Conservation (phyloP, 2,113 vertebrate species). For the Amia ocellicauda region DNA sequence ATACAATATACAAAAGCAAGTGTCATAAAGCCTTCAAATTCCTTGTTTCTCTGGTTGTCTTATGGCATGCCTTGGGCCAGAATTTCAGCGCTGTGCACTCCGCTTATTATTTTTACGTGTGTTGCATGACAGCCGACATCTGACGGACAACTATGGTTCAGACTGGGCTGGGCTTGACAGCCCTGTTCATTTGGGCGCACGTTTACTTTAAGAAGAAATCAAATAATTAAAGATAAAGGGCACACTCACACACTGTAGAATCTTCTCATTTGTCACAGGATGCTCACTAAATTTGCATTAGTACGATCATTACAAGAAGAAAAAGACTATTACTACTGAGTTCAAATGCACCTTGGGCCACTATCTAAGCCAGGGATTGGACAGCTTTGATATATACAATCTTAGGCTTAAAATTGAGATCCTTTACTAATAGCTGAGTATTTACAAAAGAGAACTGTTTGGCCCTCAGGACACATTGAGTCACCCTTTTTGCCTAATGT, state of each 20-base stretch:
- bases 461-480: slow-evolving; percentile 28
- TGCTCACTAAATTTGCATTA: not conserved
- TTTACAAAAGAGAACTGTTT: slow-evolving; percentile 15
- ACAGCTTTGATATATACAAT: slow-evolving; percentile 44
- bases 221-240: no score
- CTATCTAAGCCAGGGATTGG: slow-evolving; percentile 38
- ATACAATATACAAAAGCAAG: slow-evolving; percentile 62
- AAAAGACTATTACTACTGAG: slow-evolving; percentile 8
- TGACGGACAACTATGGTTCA: slow-evolving; percentile 30
- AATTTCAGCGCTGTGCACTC: slow-evolving; percentile 2
- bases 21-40: slow-evolving; percentile 50
- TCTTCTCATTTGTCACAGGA: no score
- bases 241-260: no score
- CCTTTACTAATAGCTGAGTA: slow-evolving; percentile 29
- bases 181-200: no score
- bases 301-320: not conserved
- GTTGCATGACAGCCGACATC: slow-evolving; percentile 46
- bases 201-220: no score
- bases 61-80: slow-evolving; percentile 47
- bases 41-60: slow-evolving; percentile 47
- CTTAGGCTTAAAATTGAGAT: slow-evolving; percentile 33
- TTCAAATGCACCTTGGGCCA: slow-evolving; percentile 22
- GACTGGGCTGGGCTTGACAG: not conserved
- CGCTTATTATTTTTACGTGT: slow-evolving; percentile 34
- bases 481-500: slow-evolving; percentile 23